Evolutionary conservation across 2,888 invertebrate species (phyloP).

Genomic region (Holacanthella duospinosa): DNA sequence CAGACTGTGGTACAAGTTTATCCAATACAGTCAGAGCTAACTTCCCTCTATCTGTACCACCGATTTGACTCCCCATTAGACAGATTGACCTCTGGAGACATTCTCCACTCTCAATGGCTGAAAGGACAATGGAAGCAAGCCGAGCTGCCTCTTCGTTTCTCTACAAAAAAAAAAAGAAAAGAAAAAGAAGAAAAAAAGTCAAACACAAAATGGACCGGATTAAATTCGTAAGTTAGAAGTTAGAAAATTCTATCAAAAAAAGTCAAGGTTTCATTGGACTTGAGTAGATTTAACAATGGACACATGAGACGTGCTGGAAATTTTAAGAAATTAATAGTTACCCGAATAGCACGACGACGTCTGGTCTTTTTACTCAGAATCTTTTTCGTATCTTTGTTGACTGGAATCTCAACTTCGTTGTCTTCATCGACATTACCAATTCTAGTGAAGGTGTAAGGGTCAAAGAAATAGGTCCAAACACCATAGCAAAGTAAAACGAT

Average conservation of each 20-base stretch:
- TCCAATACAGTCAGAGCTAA: constrained; percentile 26
- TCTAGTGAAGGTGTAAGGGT: not conserved
- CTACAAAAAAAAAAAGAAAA: constrained; percentile 4
- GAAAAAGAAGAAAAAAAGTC: not conserved
- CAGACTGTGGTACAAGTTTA: constrained; percentile 26
- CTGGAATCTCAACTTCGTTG: not conserved
- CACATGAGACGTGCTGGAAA: not conserved
- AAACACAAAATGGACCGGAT: not conserved
- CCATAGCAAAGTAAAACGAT: not conserved
- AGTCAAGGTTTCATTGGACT: not conserved
- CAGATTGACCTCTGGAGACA: constrained; percentile 35
- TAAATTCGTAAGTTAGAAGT: too few species aligned
- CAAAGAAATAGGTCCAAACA: not conserved
- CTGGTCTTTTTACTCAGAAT: constrained; percentile 11
- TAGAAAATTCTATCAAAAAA: not conserved
- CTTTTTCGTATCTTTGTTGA: constrained; percentile 6
- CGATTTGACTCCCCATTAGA: constrained; percentile 28
- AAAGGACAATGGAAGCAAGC: constrained; percentile 31
- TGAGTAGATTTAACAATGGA: not conserved
- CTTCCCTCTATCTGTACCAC: constrained; percentile 10
- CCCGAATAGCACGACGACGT: constrained; percentile 12
- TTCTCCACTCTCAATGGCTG: constrained; percentile 32
- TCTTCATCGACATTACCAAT: constrained; percentile 7
- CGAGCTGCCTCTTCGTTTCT: constrained; percentile 27
- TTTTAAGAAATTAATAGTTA: too few species aligned